Evolutionary conservation across 1,140 invertebrate species (phyloP), one percentile per base, ranked within the genome.

Genomic region (Neelides sp.): DNA sequence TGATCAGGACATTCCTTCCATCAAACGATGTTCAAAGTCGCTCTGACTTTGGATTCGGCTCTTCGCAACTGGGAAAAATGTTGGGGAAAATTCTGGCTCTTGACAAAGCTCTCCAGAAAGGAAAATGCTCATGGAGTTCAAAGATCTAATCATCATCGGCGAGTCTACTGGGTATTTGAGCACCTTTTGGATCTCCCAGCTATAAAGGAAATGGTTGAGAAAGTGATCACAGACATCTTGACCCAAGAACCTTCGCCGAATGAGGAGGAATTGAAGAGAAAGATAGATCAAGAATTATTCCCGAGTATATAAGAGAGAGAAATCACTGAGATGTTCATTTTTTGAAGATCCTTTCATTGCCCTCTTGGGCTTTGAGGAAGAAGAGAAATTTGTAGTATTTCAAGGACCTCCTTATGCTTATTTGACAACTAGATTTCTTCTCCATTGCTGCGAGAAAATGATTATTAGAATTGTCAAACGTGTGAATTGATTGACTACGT

Each of bases 1-100:
- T 82, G 5, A 64, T 89, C 52, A 70, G 86, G 55, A 67, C 88
- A 13, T 64, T 90, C 7, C 59, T 90, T 4, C 83, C 85, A 5
- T 65, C 73, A 34, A 64, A 76, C 10, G 86, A 85, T 57, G n/a
- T n/a, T n/a, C 71, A 74, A 50, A 69, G 75, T 39, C 69, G 82
- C 51, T 70, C 73, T 7, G 66, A 75, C 2, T 81, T 81, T 64
- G 76, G 79, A 4, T 64, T 85, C 20, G 79, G 81, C 65, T 74
- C 78, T 65, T 68, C 72, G 43, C 73, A 73, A 34, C 68, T 89
- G 30, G 77, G 75, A 17, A 73, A 72, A 54, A 67, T 83, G 10
- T 78, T 83, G 55, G 75, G 79, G 27, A 73, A 78, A 41, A 75
- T 84, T 42, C 68, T 87, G 36, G 75, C 76, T 58, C 63, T 90